Percentiles rank a stretch among this genome's conserved stretches.
Conservation (phyloP, 2,113 vertebrate genomes). For the Abramis brama region DNA sequence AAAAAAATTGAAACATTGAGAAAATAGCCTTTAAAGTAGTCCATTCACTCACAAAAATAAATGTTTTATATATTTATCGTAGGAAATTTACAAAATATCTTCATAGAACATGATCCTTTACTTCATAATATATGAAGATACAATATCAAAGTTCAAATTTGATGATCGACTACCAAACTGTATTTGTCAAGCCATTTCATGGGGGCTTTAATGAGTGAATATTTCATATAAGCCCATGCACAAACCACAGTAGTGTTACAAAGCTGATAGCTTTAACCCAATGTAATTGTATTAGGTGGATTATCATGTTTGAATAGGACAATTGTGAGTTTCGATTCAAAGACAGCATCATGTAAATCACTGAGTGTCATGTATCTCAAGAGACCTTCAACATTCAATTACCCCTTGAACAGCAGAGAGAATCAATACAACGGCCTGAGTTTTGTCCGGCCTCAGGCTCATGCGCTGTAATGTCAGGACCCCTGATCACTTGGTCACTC, state of each 20-base stretch:
- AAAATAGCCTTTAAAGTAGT: too few species aligned
- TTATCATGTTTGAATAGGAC: slow-evolving; percentile 8
- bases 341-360: neutral
- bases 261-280: neutral
- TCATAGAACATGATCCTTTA: too few species aligned
- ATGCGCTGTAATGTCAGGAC: slow-evolving; percentile 42
- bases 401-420: neutral
- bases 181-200: neutral
- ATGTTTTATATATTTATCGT: too few species aligned
- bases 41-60: too few species aligned
- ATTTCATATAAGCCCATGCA: neutral
- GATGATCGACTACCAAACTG: neutral
- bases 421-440: slow-evolving; percentile 50
- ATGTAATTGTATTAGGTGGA: neutral
- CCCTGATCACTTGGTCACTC: slow-evolving; percentile 20
- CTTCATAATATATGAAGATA: too few species aligned
- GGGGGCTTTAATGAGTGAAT: neutral
- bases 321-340: slow-evolving; percentile 5
- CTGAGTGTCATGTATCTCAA: slow-evolving; percentile 7
- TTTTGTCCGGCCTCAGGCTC: slow-evolving; percentile 24
- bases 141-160: too few species aligned
- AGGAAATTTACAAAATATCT: too few species aligned
- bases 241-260: neutral
- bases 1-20: too few species aligned
- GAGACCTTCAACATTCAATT: slow-evolving; percentile 43